Evolutionary conservation across 2,113 vertebrate species (phyloP), one percentile per base, ranked within the genome.

Genomic region (Ctenomys sociabilis): DNA sequence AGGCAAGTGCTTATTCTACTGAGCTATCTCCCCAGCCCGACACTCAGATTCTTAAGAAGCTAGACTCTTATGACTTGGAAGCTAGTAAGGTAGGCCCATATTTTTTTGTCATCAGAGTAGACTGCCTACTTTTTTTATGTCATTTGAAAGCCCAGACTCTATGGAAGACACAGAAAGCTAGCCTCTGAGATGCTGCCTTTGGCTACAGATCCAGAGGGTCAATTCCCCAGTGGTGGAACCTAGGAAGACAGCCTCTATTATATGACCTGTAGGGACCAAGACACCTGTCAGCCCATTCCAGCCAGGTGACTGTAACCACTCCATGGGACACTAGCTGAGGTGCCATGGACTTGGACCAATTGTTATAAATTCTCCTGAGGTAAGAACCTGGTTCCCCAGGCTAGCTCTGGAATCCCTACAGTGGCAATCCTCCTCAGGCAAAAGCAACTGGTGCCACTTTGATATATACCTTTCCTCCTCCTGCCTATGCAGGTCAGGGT

Each of bases 401-500:
- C 82, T 28, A 32, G 16, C 0, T 5, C 22, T 3, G 28, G 11
- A n/a, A 54, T 19, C 81, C 72, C 37, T 3, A 19, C 12, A 49
- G 40, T 7, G 16, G 22, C 2, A 61, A 4, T 49, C 37, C 75
- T 43, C 26, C 17, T 5, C 0, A 95, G 59, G n/a, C 24, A 35
- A 73, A 4, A 5, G 7, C 75, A 63, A 16, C 10, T 59, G 24
- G 5, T 8, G 57, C 78, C n/a, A 1, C 9, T 45, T 68, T 30
- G 66, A 45, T 24, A 4, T 1, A 1, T 7, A 9, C 0, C 0
- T 19, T 70, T 7, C 54, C 21, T 4, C 10, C 59, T 81, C n/a
- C 4, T 8, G 6, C 35, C 9, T 66, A 0, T 1, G 45, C n/a
- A 83, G 0, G 1, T 7, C 16, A 19, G 1, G 61, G 7, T 64